These are phyloP conservation scores for Ifrita kowaldi DNA, from an alignment of 2,113 vertebrate species.

Conservation along the genomic window DNA sequence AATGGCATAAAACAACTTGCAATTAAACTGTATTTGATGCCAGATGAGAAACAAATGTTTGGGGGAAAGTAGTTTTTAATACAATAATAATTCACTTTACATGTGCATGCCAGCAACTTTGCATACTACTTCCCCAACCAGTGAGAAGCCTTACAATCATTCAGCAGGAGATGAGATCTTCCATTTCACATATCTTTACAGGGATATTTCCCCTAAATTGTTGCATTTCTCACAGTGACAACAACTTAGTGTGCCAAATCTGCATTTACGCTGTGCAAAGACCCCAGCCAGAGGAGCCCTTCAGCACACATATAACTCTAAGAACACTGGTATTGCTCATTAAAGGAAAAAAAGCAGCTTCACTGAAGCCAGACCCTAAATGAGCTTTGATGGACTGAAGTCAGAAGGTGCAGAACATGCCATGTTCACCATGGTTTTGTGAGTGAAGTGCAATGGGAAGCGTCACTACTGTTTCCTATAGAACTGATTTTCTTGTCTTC, in stretches of 20 bases:
- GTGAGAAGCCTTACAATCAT: conserved; percentile 41
- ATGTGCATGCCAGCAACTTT: conserved; percentile 68
- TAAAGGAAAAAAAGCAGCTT: background rate
- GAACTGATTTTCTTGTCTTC: background rate
- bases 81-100: conserved; percentile 74
- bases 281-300: background rate
- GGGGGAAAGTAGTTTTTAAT: conserved; percentile 70
- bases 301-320: background rate
- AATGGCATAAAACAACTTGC: conserved; percentile 77
- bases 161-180: conserved; percentile 20
- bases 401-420: background rate
- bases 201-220: background rate
- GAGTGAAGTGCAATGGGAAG: background rate
- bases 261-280: background rate
- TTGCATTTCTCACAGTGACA: background rate
- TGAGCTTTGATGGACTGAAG: background rate
- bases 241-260: background rate
- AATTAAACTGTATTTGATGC: conserved; percentile 79
- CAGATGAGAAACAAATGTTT: conserved; percentile 79
- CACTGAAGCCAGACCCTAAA: background rate
- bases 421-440: background rate
- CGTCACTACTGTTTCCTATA: background rate
- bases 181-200: conserved; percentile 1
- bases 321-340: background rate
- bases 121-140: conserved; percentile 44